Conservation (phyloP, 2,113 vertebrate species). For the Mobula birostris region DNA sequence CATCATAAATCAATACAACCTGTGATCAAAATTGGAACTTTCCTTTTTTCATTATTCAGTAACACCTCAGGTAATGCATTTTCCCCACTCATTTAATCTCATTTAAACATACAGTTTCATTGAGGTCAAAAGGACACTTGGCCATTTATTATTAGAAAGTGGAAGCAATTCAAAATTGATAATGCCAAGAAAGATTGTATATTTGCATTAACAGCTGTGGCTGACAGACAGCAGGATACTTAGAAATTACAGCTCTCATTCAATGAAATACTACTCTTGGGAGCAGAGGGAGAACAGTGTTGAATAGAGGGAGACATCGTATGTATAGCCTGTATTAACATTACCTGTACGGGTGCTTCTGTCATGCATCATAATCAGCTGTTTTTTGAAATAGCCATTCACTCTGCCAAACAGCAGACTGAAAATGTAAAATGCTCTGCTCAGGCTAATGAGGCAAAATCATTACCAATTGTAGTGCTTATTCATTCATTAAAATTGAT, state of each 20-base stretch:
- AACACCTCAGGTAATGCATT: background rate
- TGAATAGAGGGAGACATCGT: background rate
- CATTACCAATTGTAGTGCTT: conserved; percentile 24
- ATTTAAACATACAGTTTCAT: background rate
- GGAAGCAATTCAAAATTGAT: background rate
- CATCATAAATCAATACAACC: background rate
- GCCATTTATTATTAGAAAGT: conserved; percentile 8
- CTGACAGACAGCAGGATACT: conserved; percentile 3
- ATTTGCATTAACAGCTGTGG: conserved; percentile 24
- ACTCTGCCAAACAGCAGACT: background rate
- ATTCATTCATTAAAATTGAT: conserved; percentile 33
- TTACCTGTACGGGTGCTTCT: background rate
- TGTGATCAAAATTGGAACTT: background rate
- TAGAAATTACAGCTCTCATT: conserved; percentile 9
- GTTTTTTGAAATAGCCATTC: background rate
- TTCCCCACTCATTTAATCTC: background rate
- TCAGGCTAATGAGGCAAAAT: conserved; percentile 24
- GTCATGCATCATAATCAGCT: conserved; percentile 4
- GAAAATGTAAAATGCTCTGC: conserved; percentile 3
- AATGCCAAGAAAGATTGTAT: background rate
- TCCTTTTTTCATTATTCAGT: background rate
- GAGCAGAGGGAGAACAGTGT: conserved; percentile 3
- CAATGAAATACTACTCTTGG: conserved; percentile 12
- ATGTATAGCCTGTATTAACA: background rate
- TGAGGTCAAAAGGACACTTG: background rate